phyloP scores from a whole-genome alignment of 1,140 invertebrate species.

The Eriosoma lanigerum region DNA sequence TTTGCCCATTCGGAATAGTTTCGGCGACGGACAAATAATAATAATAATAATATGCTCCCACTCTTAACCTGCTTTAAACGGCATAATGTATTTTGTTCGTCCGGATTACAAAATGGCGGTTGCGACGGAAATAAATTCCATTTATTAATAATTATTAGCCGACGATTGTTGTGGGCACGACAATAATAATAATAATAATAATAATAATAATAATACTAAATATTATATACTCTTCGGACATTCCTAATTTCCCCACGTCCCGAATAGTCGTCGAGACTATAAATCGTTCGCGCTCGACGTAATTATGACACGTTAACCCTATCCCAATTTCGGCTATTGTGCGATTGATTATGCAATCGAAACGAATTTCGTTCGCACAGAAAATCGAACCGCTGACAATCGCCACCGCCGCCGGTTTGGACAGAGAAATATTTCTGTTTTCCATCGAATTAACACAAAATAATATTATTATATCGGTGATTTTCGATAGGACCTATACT shows the following conservation, averaged over 20 bases:
- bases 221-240: not conserved
- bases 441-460: no score
- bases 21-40: not conserved
- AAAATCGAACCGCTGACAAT: constrained; percentile 2
- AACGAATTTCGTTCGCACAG: not conserved
- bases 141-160: constrained; percentile 34
- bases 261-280: not conserved
- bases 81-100: no score
- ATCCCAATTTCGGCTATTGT: not conserved
- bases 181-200: not conserved
- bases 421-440: not conserved
- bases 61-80: no score
- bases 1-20: not conserved
- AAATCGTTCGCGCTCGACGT: not conserved
- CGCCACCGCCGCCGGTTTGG: no score
- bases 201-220: no score
- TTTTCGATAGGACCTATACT: no score
- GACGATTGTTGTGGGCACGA: not conserved
- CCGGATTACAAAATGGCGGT: not conserved
- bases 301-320: not conserved
- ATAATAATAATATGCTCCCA: no score
- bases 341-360: not conserved
- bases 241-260: not conserved
- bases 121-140: not conserved
- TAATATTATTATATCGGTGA: no score